These are phyloP conservation scores for Lerema accius DNA, from an alignment of 1,140 invertebrate species.

Conservation along the genomic window DNA sequence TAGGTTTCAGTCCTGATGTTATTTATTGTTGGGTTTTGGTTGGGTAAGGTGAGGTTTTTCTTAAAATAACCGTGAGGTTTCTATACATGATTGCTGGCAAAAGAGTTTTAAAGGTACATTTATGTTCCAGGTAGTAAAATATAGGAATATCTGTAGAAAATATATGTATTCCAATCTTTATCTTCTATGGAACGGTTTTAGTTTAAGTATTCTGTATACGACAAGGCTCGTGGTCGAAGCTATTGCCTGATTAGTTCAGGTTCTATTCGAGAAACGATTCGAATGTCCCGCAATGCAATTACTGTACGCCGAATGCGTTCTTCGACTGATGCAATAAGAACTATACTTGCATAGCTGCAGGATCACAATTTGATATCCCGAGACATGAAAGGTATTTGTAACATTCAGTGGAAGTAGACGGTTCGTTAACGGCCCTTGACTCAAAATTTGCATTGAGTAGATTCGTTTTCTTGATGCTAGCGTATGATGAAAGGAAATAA, in stretches of 20 bases:
- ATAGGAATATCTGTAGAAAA: slow-evolving; percentile 18
- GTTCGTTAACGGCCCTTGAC: slow-evolving; percentile 46
- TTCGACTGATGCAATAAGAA: slow-evolving; percentile 8
- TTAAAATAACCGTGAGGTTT: too few relatives aligned
- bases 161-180: slow-evolving; percentile 31
- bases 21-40: too few relatives aligned
- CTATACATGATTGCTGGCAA: too few relatives aligned
- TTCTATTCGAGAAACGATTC: slow-evolving; percentile 48
- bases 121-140: too few relatives aligned
- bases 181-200: slow-evolving; percentile 10
- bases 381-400: slow-evolving; percentile 55
- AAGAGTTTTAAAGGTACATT: too few relatives aligned
- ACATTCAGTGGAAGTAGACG: slow-evolving; percentile 49
- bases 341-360: slow-evolving; percentile 26
- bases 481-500: slow-evolving; percentile 31
- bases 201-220: slow-evolving; percentile 30
- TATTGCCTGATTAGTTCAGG: slow-evolving; percentile 61
- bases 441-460: slow-evolving; percentile 41
- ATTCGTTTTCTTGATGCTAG: slow-evolving; percentile 33
- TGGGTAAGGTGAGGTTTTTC: too few relatives aligned
- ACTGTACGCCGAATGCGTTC: slow-evolving; percentile 23
- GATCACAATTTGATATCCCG: slow-evolving; percentile 40
- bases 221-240: slow-evolving; percentile 35
- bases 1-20: too few relatives aligned
- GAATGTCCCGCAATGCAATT: slow-evolving; percentile 41